phyloP scores from a whole-genome alignment of 2,888 invertebrate species.

The Colostygia pectinataria region DNA sequence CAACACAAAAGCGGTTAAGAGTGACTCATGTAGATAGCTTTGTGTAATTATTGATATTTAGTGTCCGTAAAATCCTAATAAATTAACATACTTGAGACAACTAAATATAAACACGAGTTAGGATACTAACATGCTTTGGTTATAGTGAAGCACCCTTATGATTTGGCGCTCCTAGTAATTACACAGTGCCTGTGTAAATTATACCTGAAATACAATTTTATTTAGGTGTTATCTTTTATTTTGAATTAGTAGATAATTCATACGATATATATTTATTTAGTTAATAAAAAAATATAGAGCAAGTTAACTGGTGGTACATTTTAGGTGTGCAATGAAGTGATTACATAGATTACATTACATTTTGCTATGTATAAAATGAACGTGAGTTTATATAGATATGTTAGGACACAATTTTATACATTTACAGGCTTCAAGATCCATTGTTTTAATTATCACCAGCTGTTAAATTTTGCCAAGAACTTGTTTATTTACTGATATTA shows the following conservation, averaged over 20 bases:
- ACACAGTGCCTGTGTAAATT: constrained; percentile 58
- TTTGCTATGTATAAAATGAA: constrained; percentile 10
- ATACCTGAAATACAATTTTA: constrained; percentile 57
- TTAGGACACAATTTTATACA: constrained; percentile 24
- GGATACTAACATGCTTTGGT: constrained; percentile 53
- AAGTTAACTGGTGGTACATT: constrained; percentile 38
- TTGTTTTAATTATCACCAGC: constrained; percentile 55
- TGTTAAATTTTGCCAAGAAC: constrained; percentile 61
- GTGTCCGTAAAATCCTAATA: constrained; percentile 64
- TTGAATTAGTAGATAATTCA: constrained; percentile 70
- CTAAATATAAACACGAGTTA: constrained; percentile 49
- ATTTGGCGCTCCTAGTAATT: constrained; percentile 63
- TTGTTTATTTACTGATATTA: constrained; percentile 63
- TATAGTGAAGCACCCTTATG: constrained; percentile 58
- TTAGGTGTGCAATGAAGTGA: constrained; percentile 31
- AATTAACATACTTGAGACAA: constrained; percentile 53
- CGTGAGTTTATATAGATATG: constrained; percentile 1
- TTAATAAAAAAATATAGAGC: constrained; percentile 36
- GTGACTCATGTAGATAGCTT: constrained; percentile 83
- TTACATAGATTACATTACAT: constrained; percentile 12
- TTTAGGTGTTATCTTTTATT: constrained; percentile 47
- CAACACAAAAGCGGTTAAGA: constrained; percentile 57
- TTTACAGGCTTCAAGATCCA: constrained; percentile 52
- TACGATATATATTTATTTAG: constrained; percentile 79
- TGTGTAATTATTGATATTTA: constrained; percentile 81